Evolutionary conservation across 2,113 vertebrate species (phyloP).

Genomic region (Lasiurus cinereus): DNA sequence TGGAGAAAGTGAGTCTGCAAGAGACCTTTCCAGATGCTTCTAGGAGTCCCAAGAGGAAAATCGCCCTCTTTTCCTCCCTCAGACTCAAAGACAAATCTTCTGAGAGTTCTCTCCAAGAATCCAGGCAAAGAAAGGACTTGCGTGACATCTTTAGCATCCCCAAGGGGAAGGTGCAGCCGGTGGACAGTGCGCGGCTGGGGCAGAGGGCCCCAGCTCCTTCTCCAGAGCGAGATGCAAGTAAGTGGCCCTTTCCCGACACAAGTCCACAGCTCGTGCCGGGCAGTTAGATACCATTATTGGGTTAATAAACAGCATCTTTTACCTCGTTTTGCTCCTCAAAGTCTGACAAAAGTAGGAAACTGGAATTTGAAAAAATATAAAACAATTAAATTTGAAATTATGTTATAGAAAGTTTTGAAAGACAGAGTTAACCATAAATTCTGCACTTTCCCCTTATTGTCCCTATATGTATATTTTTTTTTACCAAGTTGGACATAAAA

Average conservation of each 20-base stretch:
- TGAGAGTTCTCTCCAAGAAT: slow-evolving; percentile 63
- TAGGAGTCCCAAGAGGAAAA: slow-evolving; percentile 54
- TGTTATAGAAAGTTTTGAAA: slow-evolving; percentile 24
- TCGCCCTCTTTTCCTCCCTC: slow-evolving; percentile 77
- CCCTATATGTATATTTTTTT: neutral
- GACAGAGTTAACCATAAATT: neutral
- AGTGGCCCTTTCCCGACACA: slow-evolving; percentile 33
- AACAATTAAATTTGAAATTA: neutral
- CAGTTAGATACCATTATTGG: neutral
- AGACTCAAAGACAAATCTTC: slow-evolving; percentile 71
- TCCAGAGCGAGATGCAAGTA: slow-evolving; percentile 73
- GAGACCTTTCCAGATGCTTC: slow-evolving; percentile 75
- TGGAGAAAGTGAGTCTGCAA: slow-evolving; percentile 87
- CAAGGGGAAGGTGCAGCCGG: slow-evolving; percentile 62
- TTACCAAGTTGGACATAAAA: neutral
- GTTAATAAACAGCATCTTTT: neutral
- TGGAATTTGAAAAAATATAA: slow-evolving; percentile 3
- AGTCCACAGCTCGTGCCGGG: neutral
- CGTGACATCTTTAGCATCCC: slow-evolving; percentile 70
- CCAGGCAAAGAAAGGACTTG: slow-evolving; percentile 72
- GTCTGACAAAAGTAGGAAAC: neutral
- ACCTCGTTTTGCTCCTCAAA: neutral
- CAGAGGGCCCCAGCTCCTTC: slow-evolving; percentile 21
- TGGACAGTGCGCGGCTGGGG: neutral
- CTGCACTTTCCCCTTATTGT: neutral